Evolutionary conservation across 2,888 invertebrate species (phyloP), one percentile per base, ranked within the genome.

Genomic region (Gasteruption jaculator): DNA sequence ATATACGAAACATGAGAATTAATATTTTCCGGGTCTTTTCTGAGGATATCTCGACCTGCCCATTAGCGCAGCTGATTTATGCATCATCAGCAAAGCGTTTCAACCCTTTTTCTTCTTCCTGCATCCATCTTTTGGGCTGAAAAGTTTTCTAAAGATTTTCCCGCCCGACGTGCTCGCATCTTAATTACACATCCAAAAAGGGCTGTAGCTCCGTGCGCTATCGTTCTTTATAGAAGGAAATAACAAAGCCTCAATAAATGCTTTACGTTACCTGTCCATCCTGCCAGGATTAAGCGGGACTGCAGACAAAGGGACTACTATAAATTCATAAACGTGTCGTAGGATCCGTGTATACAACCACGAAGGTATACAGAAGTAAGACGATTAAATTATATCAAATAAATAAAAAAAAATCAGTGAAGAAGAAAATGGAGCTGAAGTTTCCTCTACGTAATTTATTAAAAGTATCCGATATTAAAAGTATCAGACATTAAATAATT

Each of bases 11-110:
- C 29, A 41, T 46, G 48, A 45, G 49, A 54, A 56, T 58, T 60
- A 61, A 61, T 57, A 60, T 57, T 60, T 56, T 53, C 57, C 51
- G 54, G 54, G 52, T 52, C 55, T 60, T 58, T 57, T 53, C 49
- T 45, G 40, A 44, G 48, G 36, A 41, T 50, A 54, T 54, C 52
- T 54, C 50, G 50, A 49, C 48, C 49, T 47, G 43, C 44, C 65
- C 66, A 69, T 69, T 67, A 68, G 64, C 58, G 56, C 45, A 53
- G 50, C 59, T 68, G 64, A 69, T 68, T 69, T 68, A 69, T 69
- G 65, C 69, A 68, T 65, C 56, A 63, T 64, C 64, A 61, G 54
- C 53, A 45, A 41, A 35, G 43, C 38, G 46, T 48, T 48, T 45
- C 54, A 66, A 63, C 65, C 66, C 65, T 61, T 62, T 53, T 50